These are phyloP conservation scores for Cephus pygmeus DNA, from an alignment of 2,888 invertebrate species.

Conservation along the genomic window DNA sequence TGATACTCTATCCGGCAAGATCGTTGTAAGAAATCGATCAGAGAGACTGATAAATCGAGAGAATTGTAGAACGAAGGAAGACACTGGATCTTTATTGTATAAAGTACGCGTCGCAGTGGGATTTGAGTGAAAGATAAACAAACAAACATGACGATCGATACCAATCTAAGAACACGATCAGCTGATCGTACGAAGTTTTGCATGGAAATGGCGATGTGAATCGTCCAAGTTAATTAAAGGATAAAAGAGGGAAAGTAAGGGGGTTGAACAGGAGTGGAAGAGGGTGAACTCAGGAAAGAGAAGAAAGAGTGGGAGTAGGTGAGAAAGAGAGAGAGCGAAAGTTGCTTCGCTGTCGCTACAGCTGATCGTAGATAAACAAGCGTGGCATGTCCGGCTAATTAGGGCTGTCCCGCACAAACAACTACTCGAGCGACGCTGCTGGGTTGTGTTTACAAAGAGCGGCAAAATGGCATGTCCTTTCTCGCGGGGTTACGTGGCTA, in stretches of 20 bases:
- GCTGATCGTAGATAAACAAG: conserved; percentile 41
- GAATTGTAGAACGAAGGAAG: background rate
- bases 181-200: background rate
- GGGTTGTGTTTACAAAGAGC: conserved; percentile 3
- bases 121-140: background rate
- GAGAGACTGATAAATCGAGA: background rate
- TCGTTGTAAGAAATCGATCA: background rate
- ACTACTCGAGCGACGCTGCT: background rate
- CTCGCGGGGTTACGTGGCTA: conserved; percentile 41
- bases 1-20: background rate
- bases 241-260: background rate
- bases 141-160: background rate
- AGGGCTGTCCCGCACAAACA: conserved; percentile 8
- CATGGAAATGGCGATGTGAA: background rate
- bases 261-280: conserved; percentile 8
- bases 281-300: background rate
- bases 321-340: conserved; percentile 10
- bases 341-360: conserved; percentile 16
- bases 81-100: background rate
- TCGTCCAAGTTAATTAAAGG: background rate
- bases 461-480: conserved; percentile 62
- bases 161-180: background rate
- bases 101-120: background rate
- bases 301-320: background rate
- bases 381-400: conserved; percentile 29